A percentile compares a stretch with the other conserved stretches of the same genome.
Conservation (phyloP, 2,113 vertebrate genomes). For the Sprattus sprattus region DNA sequence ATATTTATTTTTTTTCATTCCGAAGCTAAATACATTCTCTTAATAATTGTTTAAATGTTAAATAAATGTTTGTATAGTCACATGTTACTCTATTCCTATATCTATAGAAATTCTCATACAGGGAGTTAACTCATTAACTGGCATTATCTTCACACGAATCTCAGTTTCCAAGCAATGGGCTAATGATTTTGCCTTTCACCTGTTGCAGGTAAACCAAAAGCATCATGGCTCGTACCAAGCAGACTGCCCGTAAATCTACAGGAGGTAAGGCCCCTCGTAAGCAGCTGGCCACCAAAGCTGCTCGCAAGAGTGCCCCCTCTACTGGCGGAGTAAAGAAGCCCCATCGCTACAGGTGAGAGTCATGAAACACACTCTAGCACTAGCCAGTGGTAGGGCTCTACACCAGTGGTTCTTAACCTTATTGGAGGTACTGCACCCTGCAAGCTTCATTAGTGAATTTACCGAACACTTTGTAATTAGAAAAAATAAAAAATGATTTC, state of each 20-base stretch:
- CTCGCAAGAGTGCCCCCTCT: neutral
- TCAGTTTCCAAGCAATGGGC: neutral
- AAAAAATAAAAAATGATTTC: no score
- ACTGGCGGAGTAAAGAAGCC: slow-evolving; percentile 4
- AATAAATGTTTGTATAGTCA: no score
- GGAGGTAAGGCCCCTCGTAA: slow-evolving; percentile 14
- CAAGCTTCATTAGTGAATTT: no score
- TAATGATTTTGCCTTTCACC: neutral
- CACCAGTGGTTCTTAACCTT: no score
- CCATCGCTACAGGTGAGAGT: neutral
- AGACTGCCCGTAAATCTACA: slow-evolving; percentile 16
- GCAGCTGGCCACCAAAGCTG: slow-evolving; percentile 4
- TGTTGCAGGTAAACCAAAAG: neutral
- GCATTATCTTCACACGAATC: neutral
- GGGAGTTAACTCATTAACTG: neutral
- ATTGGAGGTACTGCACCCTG: no score
- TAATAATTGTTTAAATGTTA: no score
- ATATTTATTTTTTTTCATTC: no score
- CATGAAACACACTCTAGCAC: neutral
- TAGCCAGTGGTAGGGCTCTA: neutral
- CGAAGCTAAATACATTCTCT: no score
- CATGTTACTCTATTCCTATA: no score
- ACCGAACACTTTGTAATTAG: no score
- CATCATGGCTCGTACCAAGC: slow-evolving; percentile 5
- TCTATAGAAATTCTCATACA: no score